phyloP scores from a whole-genome alignment of 1,140 invertebrate species.

The Drosophila leontia region DNA sequence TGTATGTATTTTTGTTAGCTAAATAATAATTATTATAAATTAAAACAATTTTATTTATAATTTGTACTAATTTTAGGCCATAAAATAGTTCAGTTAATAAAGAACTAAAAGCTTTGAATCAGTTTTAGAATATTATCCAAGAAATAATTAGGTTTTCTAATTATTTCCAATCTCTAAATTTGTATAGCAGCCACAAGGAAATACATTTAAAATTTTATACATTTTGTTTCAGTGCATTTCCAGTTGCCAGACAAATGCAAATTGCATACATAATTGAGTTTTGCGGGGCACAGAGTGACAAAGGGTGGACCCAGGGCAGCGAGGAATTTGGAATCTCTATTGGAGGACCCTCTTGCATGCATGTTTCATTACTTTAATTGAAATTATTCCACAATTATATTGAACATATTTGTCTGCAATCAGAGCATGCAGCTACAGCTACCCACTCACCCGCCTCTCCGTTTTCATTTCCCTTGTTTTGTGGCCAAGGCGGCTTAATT shows the following conservation, averaged over 20 bases:
- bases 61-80: not conserved
- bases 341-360: conserved; percentile 19
- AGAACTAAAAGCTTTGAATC: too few relatives aligned
- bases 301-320: not conserved
- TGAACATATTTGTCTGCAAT: conserved; percentile 43
- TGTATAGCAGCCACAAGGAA: not conserved
- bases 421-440: conserved; percentile 16
- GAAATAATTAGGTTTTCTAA: not conserved
- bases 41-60: too few relatives aligned
- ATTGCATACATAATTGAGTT: conserved; percentile 70
- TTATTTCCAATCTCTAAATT: not conserved
- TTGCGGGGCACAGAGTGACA: conserved; percentile 23
- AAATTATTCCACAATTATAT: conserved; percentile 72
- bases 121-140: not conserved
- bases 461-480: not conserved
- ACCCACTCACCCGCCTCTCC: not conserved
- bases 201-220: too few relatives aligned
- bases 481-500: conserved; percentile 29
- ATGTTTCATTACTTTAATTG: conserved; percentile 78
- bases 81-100: not conserved
- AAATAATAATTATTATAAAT: too few relatives aligned
- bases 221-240: conserved; percentile 17
- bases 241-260: conserved; percentile 43
- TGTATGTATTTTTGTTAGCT: too few relatives aligned
- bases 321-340: conserved; percentile 15